A percentile compares a stretch with the other conserved stretches of the same genome.
These are phyloP conservation scores for Dryococelus australis DNA, from an alignment of 2,888 invertebrate species.

Conservation along the genomic window DNA sequence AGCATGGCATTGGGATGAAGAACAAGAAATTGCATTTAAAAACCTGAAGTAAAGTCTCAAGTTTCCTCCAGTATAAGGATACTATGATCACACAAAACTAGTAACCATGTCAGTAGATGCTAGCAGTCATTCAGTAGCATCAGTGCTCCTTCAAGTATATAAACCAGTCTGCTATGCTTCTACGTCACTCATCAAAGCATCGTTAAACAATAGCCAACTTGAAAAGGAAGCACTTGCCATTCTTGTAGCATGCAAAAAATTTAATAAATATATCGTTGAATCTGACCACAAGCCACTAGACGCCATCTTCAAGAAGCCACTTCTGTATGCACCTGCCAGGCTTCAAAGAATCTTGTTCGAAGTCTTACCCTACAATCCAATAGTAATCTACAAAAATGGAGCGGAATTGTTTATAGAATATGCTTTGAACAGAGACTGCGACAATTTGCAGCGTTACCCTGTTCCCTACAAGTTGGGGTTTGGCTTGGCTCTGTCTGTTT, in stretches of 20 bases:
- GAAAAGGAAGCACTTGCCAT: slow-evolving; percentile 54
- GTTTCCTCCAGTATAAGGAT: background rate
- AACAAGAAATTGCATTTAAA: background rate
- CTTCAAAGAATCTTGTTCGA: background rate
- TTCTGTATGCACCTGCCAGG: background rate
- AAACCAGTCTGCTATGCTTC: slow-evolving; percentile 54
- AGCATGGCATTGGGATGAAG: slow-evolving; percentile 20
- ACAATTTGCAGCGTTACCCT: too few species aligned
- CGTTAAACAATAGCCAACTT: slow-evolving; percentile 54
- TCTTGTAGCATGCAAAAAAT: background rate
- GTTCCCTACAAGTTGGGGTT: too few species aligned
- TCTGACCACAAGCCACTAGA: background rate
- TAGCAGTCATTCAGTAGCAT: slow-evolving; percentile 44
- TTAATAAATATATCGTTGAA: background rate
- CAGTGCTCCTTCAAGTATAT: slow-evolving; percentile 50
- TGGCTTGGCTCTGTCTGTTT: too few species aligned
- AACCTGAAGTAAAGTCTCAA: background rate
- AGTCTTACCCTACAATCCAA: too few species aligned
- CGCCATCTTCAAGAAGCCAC: background rate
- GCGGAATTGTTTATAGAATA: too few species aligned
- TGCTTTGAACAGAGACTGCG: too few species aligned
- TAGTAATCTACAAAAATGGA: too few species aligned
- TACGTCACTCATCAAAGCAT: slow-evolving; percentile 50
- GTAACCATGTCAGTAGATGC: slow-evolving; percentile 52
- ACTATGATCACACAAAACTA: slow-evolving; percentile 42